phyloP scores from a whole-genome alignment of 2,113 vertebrate genomes.

The Cricetomys ansorgei region DNA sequence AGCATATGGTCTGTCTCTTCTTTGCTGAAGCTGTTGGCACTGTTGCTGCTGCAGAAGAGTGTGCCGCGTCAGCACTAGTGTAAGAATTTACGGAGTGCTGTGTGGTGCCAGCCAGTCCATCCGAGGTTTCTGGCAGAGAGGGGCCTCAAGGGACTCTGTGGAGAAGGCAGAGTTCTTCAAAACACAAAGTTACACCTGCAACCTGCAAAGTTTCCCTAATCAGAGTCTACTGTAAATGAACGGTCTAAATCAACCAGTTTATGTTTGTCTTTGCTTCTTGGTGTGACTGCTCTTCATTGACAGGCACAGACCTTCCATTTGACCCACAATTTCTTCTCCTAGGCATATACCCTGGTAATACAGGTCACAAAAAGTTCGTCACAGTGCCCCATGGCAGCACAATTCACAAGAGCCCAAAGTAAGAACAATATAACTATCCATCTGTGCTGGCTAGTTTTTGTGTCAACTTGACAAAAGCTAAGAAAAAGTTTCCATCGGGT shows the following conservation, averaged over 20 bases:
- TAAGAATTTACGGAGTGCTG: slow-evolving; percentile 38
- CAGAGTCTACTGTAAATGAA: not conserved
- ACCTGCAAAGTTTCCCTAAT: not conserved
- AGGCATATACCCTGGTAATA: not conserved
- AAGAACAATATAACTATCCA: not conserved
- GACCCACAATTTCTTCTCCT: not conserved
- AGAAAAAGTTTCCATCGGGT: not conserved
- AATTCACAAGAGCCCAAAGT: not conserved
- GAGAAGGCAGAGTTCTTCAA: slow-evolving; percentile 7
- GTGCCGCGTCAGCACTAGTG: not conserved
- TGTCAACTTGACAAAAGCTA: not conserved
- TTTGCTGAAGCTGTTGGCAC: slow-evolving; percentile 33
- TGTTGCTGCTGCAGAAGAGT: slow-evolving; percentile 12
- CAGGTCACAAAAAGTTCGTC: not conserved
- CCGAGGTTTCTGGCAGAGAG: slow-evolving; percentile 61
- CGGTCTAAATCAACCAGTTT: not conserved
- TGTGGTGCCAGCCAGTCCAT: slow-evolving; percentile 32
- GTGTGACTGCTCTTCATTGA: not conserved
- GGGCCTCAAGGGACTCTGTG: not conserved
- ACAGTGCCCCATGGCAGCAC: not conserved
- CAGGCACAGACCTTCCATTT: not conserved
- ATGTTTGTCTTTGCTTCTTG: slow-evolving; percentile 29
- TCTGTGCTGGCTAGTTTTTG: not conserved
- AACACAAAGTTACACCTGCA: slow-evolving; percentile 15
- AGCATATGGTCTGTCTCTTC: slow-evolving; percentile 64